phyloP scores from a whole-genome alignment of 2,888 invertebrate genomes.

The Parnassius apollo region DNA sequence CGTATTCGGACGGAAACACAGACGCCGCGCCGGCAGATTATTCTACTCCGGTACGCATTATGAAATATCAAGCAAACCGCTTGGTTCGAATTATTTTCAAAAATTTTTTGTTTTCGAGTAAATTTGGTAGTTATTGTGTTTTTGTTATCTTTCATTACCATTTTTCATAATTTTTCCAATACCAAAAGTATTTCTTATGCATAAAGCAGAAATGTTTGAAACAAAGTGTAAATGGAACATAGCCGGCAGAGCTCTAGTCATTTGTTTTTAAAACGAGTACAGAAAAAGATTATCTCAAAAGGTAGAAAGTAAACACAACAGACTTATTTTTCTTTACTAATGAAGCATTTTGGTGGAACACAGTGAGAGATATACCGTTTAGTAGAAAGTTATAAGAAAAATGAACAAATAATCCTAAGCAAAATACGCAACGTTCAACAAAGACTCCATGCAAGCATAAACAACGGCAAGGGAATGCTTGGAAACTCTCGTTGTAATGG shows the following conservation, averaged over 20 bases:
- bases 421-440: slow-evolving; percentile 21
- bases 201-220: neutral
- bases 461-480: slow-evolving; percentile 9
- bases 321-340: neutral
- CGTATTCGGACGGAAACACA: too few species aligned
- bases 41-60: too few species aligned
- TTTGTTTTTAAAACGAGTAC: neutral
- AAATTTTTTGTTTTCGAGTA: too few species aligned
- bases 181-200: too few species aligned
- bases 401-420: slow-evolving; percentile 9
- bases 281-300: neutral
- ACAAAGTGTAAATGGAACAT: neutral
- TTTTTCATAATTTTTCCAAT: too few species aligned
- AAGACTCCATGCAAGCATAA: slow-evolving; percentile 14
- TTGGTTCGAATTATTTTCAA: too few species aligned
- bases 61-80: too few species aligned
- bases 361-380: slow-evolving; percentile 10
- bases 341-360: slow-evolving; percentile 1
- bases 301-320: neutral
- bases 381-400: slow-evolving; percentile 4
- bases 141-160: too few species aligned
- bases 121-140: too few species aligned
- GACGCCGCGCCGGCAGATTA: too few species aligned
- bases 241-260: slow-evolving; percentile 3
- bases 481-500: too few species aligned